phyloP scores from a whole-genome alignment of 2,797 vertebrate genomes.

The Peromyscus nudipes region DNA sequence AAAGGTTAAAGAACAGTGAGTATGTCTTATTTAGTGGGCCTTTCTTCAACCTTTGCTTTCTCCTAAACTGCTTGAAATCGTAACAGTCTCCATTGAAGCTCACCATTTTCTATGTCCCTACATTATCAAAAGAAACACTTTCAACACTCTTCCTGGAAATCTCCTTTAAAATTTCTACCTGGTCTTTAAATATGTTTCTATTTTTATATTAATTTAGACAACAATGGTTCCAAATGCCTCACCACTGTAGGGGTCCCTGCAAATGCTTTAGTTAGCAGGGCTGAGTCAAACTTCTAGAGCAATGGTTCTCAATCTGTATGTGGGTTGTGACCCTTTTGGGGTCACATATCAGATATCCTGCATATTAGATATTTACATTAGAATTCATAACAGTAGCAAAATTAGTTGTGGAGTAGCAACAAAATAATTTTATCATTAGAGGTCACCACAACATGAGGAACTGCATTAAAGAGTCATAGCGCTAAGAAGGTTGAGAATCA shows the following conservation, averaged over 20 bases:
- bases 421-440: neutral
- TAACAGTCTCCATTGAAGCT: neutral
- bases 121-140: conserved; percentile 22
- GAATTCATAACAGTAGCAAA: neutral
- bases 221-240: neutral
- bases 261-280: neutral
- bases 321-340: neutral
- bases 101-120: neutral
- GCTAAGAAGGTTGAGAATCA: neutral
- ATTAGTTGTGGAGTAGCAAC: neutral
- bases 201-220: neutral
- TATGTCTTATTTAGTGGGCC: neutral
- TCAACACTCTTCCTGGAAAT: neutral
- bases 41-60: conserved; percentile 21
- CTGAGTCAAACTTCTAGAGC: neutral
- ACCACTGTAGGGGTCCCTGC: neutral
- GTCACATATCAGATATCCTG: neutral
- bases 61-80: conserved; percentile 38
- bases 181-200: neutral
- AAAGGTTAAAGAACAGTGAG: neutral
- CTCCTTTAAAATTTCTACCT: conserved; percentile 1
- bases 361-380: neutral
- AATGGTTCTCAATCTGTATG: neutral
- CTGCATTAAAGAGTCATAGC: neutral
- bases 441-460: neutral